Base-by-base conservation (phyloP, 2,888 invertebrate species). In the Parnassius glacialis region DNA sequence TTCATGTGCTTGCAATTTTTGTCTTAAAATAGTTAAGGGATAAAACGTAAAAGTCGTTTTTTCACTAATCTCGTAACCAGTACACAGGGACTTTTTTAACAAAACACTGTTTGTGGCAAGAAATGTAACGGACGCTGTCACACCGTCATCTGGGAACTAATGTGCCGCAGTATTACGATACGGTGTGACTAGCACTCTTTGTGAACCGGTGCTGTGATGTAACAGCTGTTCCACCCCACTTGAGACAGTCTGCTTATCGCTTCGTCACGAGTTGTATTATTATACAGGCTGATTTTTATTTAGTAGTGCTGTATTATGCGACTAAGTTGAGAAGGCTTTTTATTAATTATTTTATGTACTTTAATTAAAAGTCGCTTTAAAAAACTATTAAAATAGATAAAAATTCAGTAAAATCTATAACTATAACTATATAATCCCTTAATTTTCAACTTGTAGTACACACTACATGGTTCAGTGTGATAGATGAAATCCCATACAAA, bases 231-330 rank as follows among this genome's bases (percentile, higher is more conserved):
- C 50, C 59, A 60, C 69, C 68, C 72, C 73, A 69, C 65, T 48
- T 1, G 43, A 43, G 43, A 43, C 43, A 2, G 48, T 13, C 7
- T 48, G 13, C 59, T 52, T 60, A 11, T 20, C 20, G 11, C 44
- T n/a, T 16, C 61, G 59, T 61, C 25, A 50, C 48, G 47, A 64
- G 41, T 11, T 52, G 51, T 64, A 51, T 81, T 64, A 51, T 81
- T 64, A 51, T 81, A 87, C 83, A 85, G 84, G 80, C 58, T 82
- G 87, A 57, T 84, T 74, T 71, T 73, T 70, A 66, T 60, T 25
- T 44, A 1, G 2, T n/a, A 3, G 1, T 5, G n/a, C 10, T 2
- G 57, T 79, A 64, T 73, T 70, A 84, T 45, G 48, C 81, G 72
- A 63, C 73, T 54, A 57, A 80, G 70, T 83, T 74, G n/a, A 67